Evolutionary conservation across 2,797 vertebrate species (phyloP), one percentile per base, ranked within the genome.

Genomic region (Macroramphosus scolopax): DNA sequence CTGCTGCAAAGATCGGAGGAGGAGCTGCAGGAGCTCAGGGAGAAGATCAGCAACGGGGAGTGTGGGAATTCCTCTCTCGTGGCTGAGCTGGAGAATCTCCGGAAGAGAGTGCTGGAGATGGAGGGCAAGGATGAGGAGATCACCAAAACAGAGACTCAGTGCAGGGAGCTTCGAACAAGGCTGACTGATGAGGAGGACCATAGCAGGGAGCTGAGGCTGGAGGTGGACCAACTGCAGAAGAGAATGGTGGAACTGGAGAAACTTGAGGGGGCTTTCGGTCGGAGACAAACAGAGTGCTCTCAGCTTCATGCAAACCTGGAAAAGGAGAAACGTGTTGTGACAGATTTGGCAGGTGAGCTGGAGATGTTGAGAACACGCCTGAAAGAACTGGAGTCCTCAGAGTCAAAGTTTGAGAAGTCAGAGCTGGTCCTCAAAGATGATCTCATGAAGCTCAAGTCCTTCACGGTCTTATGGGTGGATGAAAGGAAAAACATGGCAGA

Each of bases 121-220:
- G 95, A 98, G 67, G 95, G 94, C 1, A 97, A 98, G 51, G 96
- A 98, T 6, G 96, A 96, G 67, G 96, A 99, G 82, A 95, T 98
- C 63, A 94, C 84, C 0, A 96, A 95, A 75, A 93, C 92, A 0
- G 95, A 98, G 80, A 85, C 79, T 25, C 95, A 93, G 53, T 96
- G 94, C 84, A 85, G 87, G 68, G 96, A 97, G 55, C 76, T 99
- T 53, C 92, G 80, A 75, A 95, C 89, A 57, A 95, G 86, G 76
- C 86, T 98, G 7, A 91, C 94, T 37, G 90, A 93, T 7, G 93
- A 98, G 67, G 93, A 96, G 58, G 92, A 90, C 61, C 91, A 92
- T 5, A 88, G 92, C 65, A 89, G 81, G 47, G 94, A 95, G 72
- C 61, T 99, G 61, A 93, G 87, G 64, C 74, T 94, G 17, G 93